Conservation (phyloP, 2,797 vertebrate species). For the Xenentodon cancila region DNA sequence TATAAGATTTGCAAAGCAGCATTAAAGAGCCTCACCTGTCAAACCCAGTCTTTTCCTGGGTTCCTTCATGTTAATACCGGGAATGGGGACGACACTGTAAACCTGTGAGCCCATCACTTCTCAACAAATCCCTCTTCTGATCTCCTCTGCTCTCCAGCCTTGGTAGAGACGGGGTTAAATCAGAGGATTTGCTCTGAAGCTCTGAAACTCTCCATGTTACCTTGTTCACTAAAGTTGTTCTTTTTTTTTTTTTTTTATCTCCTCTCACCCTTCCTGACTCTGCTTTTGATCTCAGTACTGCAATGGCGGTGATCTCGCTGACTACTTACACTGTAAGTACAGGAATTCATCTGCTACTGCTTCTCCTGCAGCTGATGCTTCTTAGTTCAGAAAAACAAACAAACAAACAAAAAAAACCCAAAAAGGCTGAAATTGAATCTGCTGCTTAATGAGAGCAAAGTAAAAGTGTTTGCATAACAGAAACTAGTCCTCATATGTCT, state of each 20-base stretch:
- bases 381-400: background rate
- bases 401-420: too few species aligned
- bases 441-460: constrained; percentile 3
- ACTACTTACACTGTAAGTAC: constrained; percentile 96
- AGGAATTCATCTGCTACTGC: constrained; percentile 19
- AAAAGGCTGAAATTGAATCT: constrained; percentile 6
- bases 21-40: constrained; percentile 6
- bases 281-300: constrained; percentile 87
- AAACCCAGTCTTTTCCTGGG: background rate
- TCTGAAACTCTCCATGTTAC: constrained; percentile 9
- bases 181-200: constrained; percentile 22
- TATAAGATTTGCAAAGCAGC: too few species aligned
- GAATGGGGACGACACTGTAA: constrained; percentile 4
- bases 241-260: constrained; percentile 10
- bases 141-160: constrained; percentile 25
- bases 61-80: constrained; percentile 39
- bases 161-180: constrained; percentile 18
- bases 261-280: background rate
- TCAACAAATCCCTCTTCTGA: constrained; percentile 39
- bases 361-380: background rate
- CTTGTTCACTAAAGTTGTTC: constrained; percentile 39
- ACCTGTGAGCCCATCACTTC: constrained; percentile 30
- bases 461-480: too few species aligned
- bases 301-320: constrained; percentile 96
- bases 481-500: too few species aligned